A percentile compares a stretch with the other conserved stretches of the same genome.
Evolutionary conservation across 1,140 invertebrate genomes (phyloP).

Genomic region (Centruroides vittatus): DNA sequence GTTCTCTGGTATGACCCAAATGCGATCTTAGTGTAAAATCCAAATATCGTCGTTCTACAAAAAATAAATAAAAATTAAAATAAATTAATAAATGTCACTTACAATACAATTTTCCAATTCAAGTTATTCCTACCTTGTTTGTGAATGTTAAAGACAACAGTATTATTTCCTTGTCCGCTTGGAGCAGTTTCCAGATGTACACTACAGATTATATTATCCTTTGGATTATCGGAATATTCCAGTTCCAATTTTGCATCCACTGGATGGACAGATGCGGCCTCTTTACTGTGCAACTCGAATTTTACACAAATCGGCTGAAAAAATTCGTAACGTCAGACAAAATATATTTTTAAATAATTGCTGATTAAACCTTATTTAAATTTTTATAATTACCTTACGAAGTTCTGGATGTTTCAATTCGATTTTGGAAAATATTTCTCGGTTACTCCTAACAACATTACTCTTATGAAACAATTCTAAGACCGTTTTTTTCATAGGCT

Average conservation of each 20-base stretch:
- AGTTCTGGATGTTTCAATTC: too few species aligned
- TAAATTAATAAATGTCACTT: too few species aligned
- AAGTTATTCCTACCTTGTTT: slow-evolving; percentile 6
- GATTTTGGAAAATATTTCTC: too few species aligned
- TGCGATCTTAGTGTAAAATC: too few species aligned
- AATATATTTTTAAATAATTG: too few species aligned
- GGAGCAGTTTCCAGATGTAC: neutral
- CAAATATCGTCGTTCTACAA: too few species aligned
- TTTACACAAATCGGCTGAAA: slow-evolving; percentile 7
- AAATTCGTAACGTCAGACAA: neutral
- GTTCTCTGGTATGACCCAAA: too few species aligned
- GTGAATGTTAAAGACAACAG: neutral
- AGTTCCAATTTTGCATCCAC: neutral
- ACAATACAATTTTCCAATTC: neutral
- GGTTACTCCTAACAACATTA: too few species aligned
- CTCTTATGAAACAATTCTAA: too few species aligned
- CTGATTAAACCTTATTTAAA: too few species aligned
- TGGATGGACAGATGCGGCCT: neutral
- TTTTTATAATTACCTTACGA: too few species aligned
- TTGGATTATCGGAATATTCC: slow-evolving; percentile 10
- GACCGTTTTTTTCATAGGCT: neutral
- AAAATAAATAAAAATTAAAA: too few species aligned
- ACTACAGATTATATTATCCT: slow-evolving; percentile 9
- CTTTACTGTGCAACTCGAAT: neutral
- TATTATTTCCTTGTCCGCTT: neutral